These are phyloP conservation scores for Bruchidius siliquastri DNA, from an alignment of 2,888 invertebrate genomes.

Conservation along the genomic window DNA sequence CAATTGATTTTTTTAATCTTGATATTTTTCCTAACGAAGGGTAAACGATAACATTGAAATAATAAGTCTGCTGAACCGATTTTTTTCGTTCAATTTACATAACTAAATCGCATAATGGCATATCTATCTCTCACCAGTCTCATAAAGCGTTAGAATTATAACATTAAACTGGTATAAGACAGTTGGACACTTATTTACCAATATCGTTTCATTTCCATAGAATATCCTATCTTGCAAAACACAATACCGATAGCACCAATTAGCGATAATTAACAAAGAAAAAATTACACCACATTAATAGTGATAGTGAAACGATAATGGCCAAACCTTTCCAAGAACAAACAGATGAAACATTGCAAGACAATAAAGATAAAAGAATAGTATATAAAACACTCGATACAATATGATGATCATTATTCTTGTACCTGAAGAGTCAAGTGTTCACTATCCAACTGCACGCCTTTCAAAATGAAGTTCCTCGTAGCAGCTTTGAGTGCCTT, in stretches of 20 bases:
- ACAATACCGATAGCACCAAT: neutral
- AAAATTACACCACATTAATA: neutral
- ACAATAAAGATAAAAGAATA: neutral
- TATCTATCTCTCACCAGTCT: no score
- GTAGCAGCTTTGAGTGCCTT: neutral
- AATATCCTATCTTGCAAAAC: no score
- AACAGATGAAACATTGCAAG: neutral
- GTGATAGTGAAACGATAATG: neutral
- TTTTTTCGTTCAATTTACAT: no score
- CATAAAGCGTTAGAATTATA: no score
- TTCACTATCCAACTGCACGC: neutral
- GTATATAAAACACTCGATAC: neutral
- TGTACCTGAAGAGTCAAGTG: neutral
- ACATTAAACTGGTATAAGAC: no score
- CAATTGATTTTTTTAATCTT: no score
- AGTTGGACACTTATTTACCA: no score
- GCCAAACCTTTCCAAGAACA: neutral
- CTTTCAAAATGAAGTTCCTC: neutral
- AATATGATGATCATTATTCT: neutral
- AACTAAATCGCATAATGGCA: no score
- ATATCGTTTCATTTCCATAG: no score
- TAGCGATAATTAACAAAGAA: neutral
- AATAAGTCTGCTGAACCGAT: no score
- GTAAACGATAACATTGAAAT: no score
- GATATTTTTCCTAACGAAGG: no score